Base-by-base conservation (phyloP, 2,113 vertebrate species). In the Poeciliopsis turrubarensis region DNA sequence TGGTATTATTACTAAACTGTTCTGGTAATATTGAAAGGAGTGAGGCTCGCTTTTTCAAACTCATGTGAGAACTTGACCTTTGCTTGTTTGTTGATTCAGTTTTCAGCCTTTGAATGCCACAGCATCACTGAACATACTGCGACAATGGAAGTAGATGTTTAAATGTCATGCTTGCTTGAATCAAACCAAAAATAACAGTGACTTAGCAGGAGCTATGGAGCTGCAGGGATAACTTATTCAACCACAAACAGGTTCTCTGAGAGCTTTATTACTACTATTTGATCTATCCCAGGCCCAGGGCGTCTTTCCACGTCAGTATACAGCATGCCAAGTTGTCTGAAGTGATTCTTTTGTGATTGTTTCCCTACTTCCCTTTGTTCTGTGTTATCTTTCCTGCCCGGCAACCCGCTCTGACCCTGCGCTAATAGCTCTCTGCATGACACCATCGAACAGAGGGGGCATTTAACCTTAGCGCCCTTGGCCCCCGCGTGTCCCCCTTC, bases 371-470 rank as follows among this genome's bases (percentile, higher is more conserved):
- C 32, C 80, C 92, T 91, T 93, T 93, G 92, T 93, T 91, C 87
- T 90, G 87, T 90, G 91, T 92, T 87, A 82, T 92, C 78, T 80
- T 72, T 83, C 64, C 69, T 30, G 70, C 83, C 67, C 32, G 47
- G 34, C 80, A 77, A 84, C 85, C 82, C 80, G 67, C 82, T 89
- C 78, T 85, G 88, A 89, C 86, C 90, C 84, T 65, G 70, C 57
- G 39, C 89, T 92, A 91, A 89, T 89, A 65, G 85, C 80, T 89
- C 90, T 81, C 89, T 90, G 91, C 89, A 86, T 93, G 92, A 90
- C 91, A 93, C 92, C 90, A 75, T 26, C 1, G 74, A 93, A 95
- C 93, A 95, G 92, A 92, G 90, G 72, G 7, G 25, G 71, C 91
- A 93, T 94, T 95, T 93, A 93, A 85, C 83, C 79, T 65, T 75